These are phyloP conservation scores for Prionace glauca DNA, from an alignment of 2,797 vertebrate genomes.

Conservation along the genomic window DNA sequence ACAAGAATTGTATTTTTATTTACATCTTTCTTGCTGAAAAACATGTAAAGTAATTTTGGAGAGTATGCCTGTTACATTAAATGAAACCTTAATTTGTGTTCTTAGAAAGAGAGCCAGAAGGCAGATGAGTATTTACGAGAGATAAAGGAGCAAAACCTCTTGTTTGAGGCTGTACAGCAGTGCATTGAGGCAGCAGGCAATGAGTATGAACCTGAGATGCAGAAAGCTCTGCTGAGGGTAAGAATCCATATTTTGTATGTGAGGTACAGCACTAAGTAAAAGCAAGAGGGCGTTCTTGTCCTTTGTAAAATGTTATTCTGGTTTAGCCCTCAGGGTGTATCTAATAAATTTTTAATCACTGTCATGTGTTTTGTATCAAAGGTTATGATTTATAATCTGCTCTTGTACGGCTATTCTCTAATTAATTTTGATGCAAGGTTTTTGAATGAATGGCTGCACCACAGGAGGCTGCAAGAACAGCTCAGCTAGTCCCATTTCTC, in stretches of 20 bases:
- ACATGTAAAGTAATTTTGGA: neutral
- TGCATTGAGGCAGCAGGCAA: conserved; percentile 86
- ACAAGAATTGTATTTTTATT: neutral
- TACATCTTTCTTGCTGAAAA: neutral
- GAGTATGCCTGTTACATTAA: neutral
- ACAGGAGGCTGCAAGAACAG: too few species aligned
- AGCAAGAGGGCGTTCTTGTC: neutral
- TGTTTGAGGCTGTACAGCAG: conserved; percentile 79
- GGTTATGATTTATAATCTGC: neutral
- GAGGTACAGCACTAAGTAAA: neutral
- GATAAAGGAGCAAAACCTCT: conserved; percentile 85
- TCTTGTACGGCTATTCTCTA: neutral
- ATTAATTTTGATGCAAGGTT: neutral
- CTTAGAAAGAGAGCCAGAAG: conserved; percentile 89
- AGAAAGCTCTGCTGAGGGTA: conserved; percentile 83
- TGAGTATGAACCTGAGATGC: conserved; percentile 76
- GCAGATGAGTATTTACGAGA: conserved; percentile 92
- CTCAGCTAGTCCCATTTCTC: too few species aligned
- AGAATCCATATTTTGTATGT: conserved; percentile 42
- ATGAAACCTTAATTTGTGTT: neutral
- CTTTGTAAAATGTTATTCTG: neutral
- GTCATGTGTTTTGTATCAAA: neutral
- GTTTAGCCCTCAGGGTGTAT: neutral
- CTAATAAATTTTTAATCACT: neutral
- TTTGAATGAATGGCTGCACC: neutral